Percentiles rank a stretch among this genome's conserved stretches.
Evolutionary conservation across 2,888 invertebrate genomes (phyloP).

Genomic region (Xylota sylvarum): DNA sequence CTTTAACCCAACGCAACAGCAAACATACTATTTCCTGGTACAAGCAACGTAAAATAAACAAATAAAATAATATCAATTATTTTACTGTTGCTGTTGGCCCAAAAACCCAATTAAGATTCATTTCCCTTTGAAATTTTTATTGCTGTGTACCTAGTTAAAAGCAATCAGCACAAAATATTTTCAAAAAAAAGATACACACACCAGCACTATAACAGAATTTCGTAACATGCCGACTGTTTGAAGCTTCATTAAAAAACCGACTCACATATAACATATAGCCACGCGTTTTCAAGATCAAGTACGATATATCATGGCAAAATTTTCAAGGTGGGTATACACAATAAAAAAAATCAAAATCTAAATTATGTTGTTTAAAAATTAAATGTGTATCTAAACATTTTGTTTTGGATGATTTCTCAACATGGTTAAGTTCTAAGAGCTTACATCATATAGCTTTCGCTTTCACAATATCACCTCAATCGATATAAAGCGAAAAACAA

Average conservation of each 20-base stretch:
- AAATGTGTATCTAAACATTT: not conserved
- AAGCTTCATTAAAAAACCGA: conserved; percentile 46
- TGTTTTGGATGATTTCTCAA: not conserved
- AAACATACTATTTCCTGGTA: conserved; percentile 47
- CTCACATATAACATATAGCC: conserved; percentile 20
- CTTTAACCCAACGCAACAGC: not conserved
- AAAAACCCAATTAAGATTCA: conserved; percentile 74
- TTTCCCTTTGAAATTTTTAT: conserved; percentile 67
- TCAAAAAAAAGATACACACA: conserved; percentile 32
- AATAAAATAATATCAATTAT: conserved; percentile 47
- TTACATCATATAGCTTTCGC: conserved; percentile 11
- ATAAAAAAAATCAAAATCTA: not conserved
- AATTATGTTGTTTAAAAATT: not conserved
- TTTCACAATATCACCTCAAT: conserved; percentile 5
- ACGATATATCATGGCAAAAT: conserved; percentile 48
- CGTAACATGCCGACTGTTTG: conserved; percentile 50
- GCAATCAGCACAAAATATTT: conserved; percentile 57
- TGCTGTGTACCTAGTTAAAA: conserved; percentile 43
- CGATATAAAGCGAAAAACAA: not conserved
- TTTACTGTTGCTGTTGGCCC: conserved; percentile 67
- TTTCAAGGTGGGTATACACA: conserved; percentile 57
- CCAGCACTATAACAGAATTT: conserved; percentile 42
- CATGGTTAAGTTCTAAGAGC: not conserved
- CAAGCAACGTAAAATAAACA: conserved; percentile 26
- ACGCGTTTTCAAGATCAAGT: conserved; percentile 72